phyloP scores from a whole-genome alignment of 64 coral and sea anemone genomes.

The Acropora tenuis region DNA sequence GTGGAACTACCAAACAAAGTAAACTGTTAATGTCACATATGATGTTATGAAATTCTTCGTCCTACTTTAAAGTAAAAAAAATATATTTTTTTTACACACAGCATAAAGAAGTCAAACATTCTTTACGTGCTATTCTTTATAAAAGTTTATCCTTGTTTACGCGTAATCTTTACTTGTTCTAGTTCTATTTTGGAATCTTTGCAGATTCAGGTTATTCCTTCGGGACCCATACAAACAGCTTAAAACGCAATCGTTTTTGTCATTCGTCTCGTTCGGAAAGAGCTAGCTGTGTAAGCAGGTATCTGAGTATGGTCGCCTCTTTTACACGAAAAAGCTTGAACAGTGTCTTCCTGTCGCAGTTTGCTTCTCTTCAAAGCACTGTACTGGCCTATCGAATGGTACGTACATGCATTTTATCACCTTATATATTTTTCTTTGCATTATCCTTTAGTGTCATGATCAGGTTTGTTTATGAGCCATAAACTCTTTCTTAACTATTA shows the following conservation, averaged over 20 bases:
- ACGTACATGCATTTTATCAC: no score
- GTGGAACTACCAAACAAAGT: neutral
- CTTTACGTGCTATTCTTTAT: neutral
- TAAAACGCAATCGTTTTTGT: neutral
- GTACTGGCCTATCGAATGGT: no score
- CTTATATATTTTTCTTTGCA: neutral
- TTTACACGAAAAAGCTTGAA: neutral
- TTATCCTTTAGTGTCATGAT: neutral
- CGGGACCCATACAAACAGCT: neutral
- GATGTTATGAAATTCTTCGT: neutral
- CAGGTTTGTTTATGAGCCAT: neutral
- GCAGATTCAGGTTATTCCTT: neutral
- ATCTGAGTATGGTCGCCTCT: neutral
- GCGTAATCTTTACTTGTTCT: neutral
- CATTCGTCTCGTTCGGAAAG: neutral
- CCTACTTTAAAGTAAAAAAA: neutral
- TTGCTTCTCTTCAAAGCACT: no score
- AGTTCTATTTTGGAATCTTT: neutral
- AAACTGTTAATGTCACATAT: neutral
- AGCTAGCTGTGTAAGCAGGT: neutral
- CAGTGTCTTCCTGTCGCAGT: neutral
- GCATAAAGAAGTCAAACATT: conserved; percentile 1
- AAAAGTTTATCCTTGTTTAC: neutral
- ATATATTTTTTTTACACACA: neutral
- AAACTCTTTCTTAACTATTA: neutral